Percentiles rank a stretch among this genome's conserved stretches.
Conservation (phyloP, 1,140 invertebrate genomes). For the Macrobrachium rosenbergii region DNA sequence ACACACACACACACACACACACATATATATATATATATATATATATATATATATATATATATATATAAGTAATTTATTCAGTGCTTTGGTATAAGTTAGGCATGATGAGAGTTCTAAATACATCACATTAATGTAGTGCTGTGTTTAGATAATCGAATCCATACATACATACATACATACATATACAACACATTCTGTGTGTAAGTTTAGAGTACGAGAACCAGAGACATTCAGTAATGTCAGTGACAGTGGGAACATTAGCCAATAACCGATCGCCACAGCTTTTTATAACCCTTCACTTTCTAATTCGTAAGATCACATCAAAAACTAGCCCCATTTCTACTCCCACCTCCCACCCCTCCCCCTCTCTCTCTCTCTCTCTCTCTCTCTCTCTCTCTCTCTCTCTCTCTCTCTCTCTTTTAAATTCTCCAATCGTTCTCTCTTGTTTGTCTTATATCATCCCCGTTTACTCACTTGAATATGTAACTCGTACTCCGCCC, state of each 20-base stretch:
- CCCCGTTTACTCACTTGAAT: not conserved
- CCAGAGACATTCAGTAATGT: too few relatives aligned
- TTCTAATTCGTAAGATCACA: not conserved
- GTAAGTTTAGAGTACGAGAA: too few relatives aligned
- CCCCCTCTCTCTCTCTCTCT: not conserved
- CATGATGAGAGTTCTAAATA: too few relatives aligned
- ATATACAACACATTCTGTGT: too few relatives aligned
- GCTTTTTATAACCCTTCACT: not conserved
- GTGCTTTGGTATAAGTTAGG: too few relatives aligned
- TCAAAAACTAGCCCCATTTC: not conserved
- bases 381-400: not conserved
- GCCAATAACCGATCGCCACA: not conserved
- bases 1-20: slow-evolving; percentile 16
- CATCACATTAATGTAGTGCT: too few relatives aligned
- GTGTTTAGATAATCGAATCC: too few relatives aligned
- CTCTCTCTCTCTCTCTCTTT: slow-evolving; percentile 5
- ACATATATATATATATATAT: slow-evolving; percentile 56
- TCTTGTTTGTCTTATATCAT: not conserved
- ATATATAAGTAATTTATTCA: not conserved
- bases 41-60: slow-evolving; percentile 35
- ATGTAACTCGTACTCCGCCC: too few relatives aligned
- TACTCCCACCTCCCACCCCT: not conserved
- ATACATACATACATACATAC: not conserved
- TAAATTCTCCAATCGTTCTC: not conserved
- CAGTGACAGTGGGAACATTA: too few relatives aligned